A percentile compares a stretch with the other conserved stretches of the same genome.
Evolutionary conservation across 1,140 invertebrate species (phyloP).

Genomic region (Chironomus striatipennis): DNA sequence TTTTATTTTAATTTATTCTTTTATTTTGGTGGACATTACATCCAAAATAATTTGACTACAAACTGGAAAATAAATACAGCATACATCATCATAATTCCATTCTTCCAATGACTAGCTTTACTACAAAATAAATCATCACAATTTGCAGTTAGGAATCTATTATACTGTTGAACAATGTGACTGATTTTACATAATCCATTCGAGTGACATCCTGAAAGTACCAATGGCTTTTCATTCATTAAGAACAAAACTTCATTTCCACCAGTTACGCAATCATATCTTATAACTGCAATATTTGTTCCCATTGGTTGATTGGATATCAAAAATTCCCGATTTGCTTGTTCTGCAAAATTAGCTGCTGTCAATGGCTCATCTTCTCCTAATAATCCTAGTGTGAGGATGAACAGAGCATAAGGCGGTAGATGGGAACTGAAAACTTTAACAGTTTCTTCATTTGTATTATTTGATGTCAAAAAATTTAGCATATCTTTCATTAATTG

Average conservation of each 20-base stretch:
- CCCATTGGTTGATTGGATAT: not conserved
- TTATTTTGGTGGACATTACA: too few relatives aligned
- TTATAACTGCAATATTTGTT: not conserved
- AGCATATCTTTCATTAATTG: not conserved
- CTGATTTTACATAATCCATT: not conserved
- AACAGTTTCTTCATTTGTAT: not conserved
- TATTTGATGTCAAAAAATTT: not conserved
- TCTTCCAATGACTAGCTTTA: too few relatives aligned
- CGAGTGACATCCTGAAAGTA: not conserved
- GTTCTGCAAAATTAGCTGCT: not conserved
- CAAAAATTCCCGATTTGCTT: not conserved
- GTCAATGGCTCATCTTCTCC: not conserved
- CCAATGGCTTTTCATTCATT: not conserved
- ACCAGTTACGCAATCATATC: not conserved
- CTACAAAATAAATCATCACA: not conserved
- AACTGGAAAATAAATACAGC: too few relatives aligned
- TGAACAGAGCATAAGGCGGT: not conserved
- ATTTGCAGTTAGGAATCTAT: not conserved
- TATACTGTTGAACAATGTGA: not conserved
- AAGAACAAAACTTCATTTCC: conserved; percentile 15
- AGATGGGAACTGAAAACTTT: not conserved
- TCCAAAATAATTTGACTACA: too few relatives aligned
- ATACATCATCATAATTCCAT: too few relatives aligned
- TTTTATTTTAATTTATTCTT: too few relatives aligned
- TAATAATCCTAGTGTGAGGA: not conserved